phyloP scores from a whole-genome alignment of 2,888 invertebrate genomes.

The Tipula unca region DNA sequence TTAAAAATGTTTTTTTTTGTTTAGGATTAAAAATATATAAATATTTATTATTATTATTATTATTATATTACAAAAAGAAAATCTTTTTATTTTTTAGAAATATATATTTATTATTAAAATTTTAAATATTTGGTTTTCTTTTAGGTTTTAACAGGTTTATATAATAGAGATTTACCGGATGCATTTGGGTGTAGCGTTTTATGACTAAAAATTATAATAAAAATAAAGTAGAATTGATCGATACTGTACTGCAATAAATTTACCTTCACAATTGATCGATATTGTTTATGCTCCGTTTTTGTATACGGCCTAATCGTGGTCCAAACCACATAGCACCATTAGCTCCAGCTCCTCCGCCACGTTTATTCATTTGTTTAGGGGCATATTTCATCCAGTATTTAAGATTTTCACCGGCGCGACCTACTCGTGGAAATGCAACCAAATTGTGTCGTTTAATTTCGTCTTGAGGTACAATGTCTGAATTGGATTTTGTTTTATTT shows the following conservation, averaged over 20 bases:
- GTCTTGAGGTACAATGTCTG: conserved; percentile 25
- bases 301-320: conserved; percentile 51
- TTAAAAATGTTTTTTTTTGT: background rate
- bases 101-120: conserved; percentile 14
- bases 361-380: conserved; percentile 37
- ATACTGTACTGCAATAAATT: background rate
- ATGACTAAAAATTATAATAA: background rate
- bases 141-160: background rate
- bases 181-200: background rate
- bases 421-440: conserved; percentile 44
- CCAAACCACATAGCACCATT: conserved; percentile 58
- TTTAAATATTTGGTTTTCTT: background rate
- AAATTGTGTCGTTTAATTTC: conserved; percentile 40
- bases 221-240: background rate
- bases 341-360: conserved; percentile 35
- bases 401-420: conserved; percentile 37
- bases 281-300: conserved; percentile 31
- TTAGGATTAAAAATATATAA: background rate
- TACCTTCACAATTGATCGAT: conserved; percentile 27
- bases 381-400: conserved; percentile 37
- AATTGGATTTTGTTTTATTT: background rate
- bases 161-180: background rate
- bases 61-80: background rate
- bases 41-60: conserved; percentile 3
- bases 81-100: background rate